Evolutionary conservation across 2,113 vertebrate species (phyloP).

Genomic region (Protobothrops mucrosquamatus): DNA sequence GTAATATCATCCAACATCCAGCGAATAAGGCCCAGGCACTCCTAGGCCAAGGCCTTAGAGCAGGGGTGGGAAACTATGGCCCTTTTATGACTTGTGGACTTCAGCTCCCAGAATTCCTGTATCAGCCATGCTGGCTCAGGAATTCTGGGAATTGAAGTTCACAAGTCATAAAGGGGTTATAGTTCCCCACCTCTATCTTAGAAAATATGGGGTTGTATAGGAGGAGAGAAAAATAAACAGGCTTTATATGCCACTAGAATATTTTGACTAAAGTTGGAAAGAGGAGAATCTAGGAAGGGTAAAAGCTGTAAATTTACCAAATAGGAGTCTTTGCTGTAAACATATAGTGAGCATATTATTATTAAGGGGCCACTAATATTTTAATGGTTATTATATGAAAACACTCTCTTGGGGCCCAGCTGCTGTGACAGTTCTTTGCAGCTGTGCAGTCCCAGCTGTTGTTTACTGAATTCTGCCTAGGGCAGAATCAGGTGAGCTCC

Average conservation of each 20-base stretch:
- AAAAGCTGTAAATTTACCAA: neutral
- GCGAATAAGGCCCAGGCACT: neutral
- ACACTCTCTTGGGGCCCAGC: neutral
- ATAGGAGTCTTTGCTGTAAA: constrained; percentile 22
- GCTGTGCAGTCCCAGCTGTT: constrained; percentile 52
- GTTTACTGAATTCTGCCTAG: constrained; percentile 48
- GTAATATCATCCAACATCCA: neutral
- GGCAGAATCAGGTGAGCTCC: constrained; percentile 31
- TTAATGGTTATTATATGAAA: constrained; percentile 33
- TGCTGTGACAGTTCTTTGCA: constrained; percentile 22
- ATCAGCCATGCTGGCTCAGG: neutral
- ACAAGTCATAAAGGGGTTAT: too few species aligned
- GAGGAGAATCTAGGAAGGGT: neutral
- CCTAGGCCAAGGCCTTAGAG: neutral
- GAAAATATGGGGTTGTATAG: neutral
- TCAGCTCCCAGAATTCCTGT: neutral
- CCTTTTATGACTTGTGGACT: neutral
- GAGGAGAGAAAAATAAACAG: neutral
- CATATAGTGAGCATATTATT: neutral
- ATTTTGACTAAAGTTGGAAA: neutral
- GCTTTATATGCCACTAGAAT: neutral
- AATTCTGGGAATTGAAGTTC: too few species aligned
- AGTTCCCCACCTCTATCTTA: neutral
- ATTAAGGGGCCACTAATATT: constrained; percentile 21
- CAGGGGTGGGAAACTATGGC: neutral